Evolutionary conservation across 2,113 vertebrate species (phyloP), one percentile per base, ranked within the genome.

Genomic region (Phaethon lepturus): DNA sequence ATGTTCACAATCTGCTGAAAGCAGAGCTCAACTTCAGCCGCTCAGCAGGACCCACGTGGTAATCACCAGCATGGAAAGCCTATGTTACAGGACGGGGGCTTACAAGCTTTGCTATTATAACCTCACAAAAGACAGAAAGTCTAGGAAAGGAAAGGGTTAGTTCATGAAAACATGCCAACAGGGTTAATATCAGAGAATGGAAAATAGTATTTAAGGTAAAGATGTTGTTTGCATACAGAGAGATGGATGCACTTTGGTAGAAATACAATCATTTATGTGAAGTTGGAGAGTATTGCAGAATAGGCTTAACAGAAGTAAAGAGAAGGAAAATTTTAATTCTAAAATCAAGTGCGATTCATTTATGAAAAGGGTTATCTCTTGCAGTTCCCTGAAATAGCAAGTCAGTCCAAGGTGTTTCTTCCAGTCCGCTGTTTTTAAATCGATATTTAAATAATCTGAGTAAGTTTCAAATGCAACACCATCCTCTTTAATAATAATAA

Each of bases 231-330:
- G 26, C 13, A 7, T 24, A 5, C 10, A 10, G 24, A 13, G 7
- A 40, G 20, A 8, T 26, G 55, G 24, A n/a, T 26, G 25, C 20
- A 3, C 20, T 31, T 35, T 2, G 11, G 8, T 50, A 17, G 49
- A 33, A 71, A 6, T 9, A 7, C 7, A 33, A 1, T 38, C 3
- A 4, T 55, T 29, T 29, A 2, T 6, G 17, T 15, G 11, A 14
- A 13, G 49, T 5, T 50, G 26, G 74, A 59, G 28, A 24, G 33
- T 17, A 7, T 15, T 22, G 28, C 14, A 10, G 50, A 29, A 9
- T 18, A 11, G 6, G 4, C 22, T 50, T 20, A 38, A 44, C 8
- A 11, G 23, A 83, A 63, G 17, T 13, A 20, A 38, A 31, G 28
- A 24, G 45, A 29, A 42, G 47, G 40, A 29, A 5, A 25, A 55